Conservation (phyloP, 2,888 invertebrate species). For the Patella ulyssiponensis region DNA sequence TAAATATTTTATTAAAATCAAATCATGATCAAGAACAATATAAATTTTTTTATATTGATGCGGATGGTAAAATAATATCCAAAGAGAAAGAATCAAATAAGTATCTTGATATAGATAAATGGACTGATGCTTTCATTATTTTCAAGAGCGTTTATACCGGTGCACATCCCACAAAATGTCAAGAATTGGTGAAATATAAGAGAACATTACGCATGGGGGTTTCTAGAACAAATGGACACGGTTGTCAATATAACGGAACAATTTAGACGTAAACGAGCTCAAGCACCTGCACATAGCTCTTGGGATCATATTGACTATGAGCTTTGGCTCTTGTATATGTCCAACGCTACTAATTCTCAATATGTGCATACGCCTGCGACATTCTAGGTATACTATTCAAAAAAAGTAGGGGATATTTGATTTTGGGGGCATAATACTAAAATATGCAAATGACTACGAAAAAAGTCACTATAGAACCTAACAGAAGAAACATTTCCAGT, state of each 20-base stretch:
- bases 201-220: background rate
- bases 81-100: background rate
- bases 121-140: constrained; percentile 3
- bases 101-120: background rate
- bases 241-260: background rate
- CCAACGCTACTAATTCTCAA: background rate
- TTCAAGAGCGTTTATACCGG: background rate
- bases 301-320: background rate
- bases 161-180: background rate
- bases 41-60: background rate
- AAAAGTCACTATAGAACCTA: too few relatives aligned
- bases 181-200: background rate
- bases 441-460: too few relatives aligned
- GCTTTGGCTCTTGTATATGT: background rate
- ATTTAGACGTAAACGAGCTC: background rate
- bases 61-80: background rate
- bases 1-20: background rate
- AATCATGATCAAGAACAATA: background rate
- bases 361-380: background rate
- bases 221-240: background rate
- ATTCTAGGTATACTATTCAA: too few relatives aligned
- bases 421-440: too few relatives aligned
- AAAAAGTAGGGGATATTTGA: too few relatives aligned
- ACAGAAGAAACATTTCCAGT: too few relatives aligned
- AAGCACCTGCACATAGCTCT: background rate